Percentiles rank a stretch among this genome's conserved stretches.
Evolutionary conservation across 2,113 vertebrate genomes (phyloP).

Genomic region (Otocyon megalotis): DNA sequence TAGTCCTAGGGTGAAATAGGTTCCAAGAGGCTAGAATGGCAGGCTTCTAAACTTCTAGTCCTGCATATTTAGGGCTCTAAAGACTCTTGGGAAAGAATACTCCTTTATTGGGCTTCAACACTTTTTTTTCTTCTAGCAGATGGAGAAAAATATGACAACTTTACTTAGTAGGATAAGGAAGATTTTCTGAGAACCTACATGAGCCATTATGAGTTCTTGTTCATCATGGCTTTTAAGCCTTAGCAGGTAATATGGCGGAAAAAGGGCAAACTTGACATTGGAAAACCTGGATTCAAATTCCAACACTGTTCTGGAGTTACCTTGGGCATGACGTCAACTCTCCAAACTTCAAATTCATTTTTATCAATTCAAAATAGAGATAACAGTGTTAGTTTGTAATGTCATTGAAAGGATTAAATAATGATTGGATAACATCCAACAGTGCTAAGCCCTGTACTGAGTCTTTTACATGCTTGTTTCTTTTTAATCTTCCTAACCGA

Average conservation of each 20-base stretch:
- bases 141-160: neutral
- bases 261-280: slow-evolving; percentile 26
- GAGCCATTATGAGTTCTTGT: neutral
- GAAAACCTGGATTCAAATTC: neutral
- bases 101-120: neutral
- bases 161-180: neutral
- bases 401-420: neutral
- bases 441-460: neutral
- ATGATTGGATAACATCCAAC: neutral
- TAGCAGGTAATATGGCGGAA: neutral
- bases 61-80: neutral
- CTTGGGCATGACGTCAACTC: slow-evolving; percentile 14
- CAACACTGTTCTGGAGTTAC: neutral
- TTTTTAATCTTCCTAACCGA: neutral
- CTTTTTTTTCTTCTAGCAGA: neutral
- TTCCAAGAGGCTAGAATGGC: neutral
- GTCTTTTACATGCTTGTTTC: neutral
- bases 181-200: slow-evolving; percentile 28
- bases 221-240: neutral
- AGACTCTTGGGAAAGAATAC: neutral
- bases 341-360: neutral
- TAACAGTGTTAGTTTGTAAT: neutral
- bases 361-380: neutral
- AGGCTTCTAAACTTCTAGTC: slow-evolving; percentile 45
- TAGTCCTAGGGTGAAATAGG: neutral